These are phyloP conservation scores for Lithophane leautieri DNA, from an alignment of 2,888 invertebrate species.

Conservation along the genomic window DNA sequence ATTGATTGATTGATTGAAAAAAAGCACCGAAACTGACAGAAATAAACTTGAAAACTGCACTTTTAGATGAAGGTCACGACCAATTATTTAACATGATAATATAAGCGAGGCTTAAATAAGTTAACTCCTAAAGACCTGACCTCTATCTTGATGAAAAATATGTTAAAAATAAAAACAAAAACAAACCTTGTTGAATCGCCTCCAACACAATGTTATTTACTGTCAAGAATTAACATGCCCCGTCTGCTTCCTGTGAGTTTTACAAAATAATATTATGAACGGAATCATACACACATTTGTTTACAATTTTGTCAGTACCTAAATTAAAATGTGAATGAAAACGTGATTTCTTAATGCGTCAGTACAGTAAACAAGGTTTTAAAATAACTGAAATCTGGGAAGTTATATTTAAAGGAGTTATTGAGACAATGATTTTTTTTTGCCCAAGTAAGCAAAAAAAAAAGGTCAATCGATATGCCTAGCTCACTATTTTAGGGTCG, in stretches of 20 bases:
- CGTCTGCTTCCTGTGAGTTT: constrained; percentile 26
- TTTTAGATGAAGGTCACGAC: neutral
- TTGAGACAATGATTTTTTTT: neutral
- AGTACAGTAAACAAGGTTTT: neutral
- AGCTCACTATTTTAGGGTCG: no score
- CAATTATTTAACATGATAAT: neutral
- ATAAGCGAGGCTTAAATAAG: neutral
- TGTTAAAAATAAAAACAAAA: constrained; percentile 11
- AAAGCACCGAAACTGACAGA: neutral
- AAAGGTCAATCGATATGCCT: no score
- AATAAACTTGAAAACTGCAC: neutral
- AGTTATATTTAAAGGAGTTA: neutral
- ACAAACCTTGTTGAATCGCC: constrained; percentile 14
- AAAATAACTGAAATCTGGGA: neutral
- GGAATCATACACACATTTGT: constrained; percentile 7
- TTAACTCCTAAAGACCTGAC: constrained; percentile 4
- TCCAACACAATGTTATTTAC: constrained; percentile 28
- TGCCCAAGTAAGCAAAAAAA: no score
- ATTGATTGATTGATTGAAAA: no score
- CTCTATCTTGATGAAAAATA: constrained; percentile 13
- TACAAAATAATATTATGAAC: constrained; percentile 1
- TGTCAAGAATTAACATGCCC: constrained; percentile 13
- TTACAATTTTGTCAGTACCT: constrained; percentile 5
- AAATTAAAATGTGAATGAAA: constrained; percentile 29
- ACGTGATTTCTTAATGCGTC: neutral